A percentile compares a stretch with the other conserved stretches of the same genome.
Conservation (phyloP, 1,140 invertebrate genomes). For the Caenorhabditis latens region DNA sequence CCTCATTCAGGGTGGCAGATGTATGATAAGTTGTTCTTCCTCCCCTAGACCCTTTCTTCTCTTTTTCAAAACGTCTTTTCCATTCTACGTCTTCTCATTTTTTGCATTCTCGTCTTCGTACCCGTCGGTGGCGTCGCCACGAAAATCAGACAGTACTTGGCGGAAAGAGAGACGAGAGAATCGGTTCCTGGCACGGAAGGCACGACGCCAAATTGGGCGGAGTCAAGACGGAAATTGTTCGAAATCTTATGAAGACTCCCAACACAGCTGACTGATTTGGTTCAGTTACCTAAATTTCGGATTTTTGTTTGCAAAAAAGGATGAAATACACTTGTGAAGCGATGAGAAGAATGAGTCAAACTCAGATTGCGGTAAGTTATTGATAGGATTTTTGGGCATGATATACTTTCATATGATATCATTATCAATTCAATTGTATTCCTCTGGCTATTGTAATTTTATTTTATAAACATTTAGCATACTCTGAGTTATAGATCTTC, state of each 20-base stretch:
- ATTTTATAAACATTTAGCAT: background rate
- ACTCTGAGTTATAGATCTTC: background rate
- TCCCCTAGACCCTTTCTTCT: constrained; percentile 27
- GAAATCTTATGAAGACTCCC: constrained; percentile 13
- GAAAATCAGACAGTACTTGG: constrained; percentile 13
- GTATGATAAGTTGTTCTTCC: constrained; percentile 51
- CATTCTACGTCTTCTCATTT: constrained; percentile 32
- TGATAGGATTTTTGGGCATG: background rate
- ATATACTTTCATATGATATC: no score
- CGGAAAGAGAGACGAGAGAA: constrained; percentile 4
- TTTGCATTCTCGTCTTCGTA: constrained; percentile 34
- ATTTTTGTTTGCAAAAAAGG: background rate
- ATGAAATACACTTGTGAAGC: constrained; percentile 46
- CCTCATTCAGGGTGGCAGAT: constrained; percentile 32
- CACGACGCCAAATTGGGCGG: constrained; percentile 34
- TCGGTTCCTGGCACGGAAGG: constrained; percentile 54
- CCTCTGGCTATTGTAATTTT: background rate
- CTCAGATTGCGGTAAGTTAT: constrained; percentile 19
- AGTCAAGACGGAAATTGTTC: constrained; percentile 43
- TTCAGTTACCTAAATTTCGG: constrained; percentile 43
- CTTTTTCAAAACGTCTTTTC: constrained; percentile 37
- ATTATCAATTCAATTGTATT: no score
- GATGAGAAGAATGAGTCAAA: constrained; percentile 10
- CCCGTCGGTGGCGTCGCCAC: constrained; percentile 46
- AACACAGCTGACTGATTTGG: constrained; percentile 49